Evolutionary conservation across 2,113 vertebrate genomes (phyloP), one percentile per base, ranked within the genome.

Genomic region (Okapia johnstoni): DNA sequence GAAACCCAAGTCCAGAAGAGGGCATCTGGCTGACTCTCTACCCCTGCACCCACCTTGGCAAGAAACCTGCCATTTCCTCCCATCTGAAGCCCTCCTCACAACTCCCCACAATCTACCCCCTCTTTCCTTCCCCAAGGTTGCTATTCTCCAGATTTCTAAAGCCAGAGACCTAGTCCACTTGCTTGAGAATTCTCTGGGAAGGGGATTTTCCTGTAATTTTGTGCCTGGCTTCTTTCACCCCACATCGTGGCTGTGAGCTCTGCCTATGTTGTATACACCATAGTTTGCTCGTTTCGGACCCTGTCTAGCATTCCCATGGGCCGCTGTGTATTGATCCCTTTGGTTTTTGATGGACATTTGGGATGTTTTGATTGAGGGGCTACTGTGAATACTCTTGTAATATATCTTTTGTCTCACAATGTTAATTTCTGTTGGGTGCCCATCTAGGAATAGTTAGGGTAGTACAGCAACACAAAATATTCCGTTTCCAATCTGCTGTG

Each of bases 91-190:
- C 30, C 55, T 58, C 52, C 36, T 85, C 63, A 57, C 2, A 48
- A 19, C n/a, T 36, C 10, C 25, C 26, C 40, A 2, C 8, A 7
- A 4, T 2, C 28, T 70, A 11, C 16, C 15, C 9, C 0, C 40
- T 86, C 16, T 16, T 16, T 60, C 21, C 36, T 73, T 30, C 80
- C 61, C n/a, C 36, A 7, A 48, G 14, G 15, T 25, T 12, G 3
- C 36, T 26, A 4, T 46, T 61, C 3, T 83, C 46, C 40, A 7
- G 40, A 30, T 33, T 43, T 33, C 76, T 23, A n/a, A 25, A 52
- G 52, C 60, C 52, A 58, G 23, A 28, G 36, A 30, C 25, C 61
- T 60, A 1, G 15, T 86, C 12, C 13, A 17, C 5, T 10, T 26
- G 52, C 21, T 76, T 81, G 28, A 12, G 52, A 43, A n/a, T 16